Evolutionary conservation across 2,113 vertebrate species (phyloP).

Genomic region (Oncorhynchus kisutch): DNA sequence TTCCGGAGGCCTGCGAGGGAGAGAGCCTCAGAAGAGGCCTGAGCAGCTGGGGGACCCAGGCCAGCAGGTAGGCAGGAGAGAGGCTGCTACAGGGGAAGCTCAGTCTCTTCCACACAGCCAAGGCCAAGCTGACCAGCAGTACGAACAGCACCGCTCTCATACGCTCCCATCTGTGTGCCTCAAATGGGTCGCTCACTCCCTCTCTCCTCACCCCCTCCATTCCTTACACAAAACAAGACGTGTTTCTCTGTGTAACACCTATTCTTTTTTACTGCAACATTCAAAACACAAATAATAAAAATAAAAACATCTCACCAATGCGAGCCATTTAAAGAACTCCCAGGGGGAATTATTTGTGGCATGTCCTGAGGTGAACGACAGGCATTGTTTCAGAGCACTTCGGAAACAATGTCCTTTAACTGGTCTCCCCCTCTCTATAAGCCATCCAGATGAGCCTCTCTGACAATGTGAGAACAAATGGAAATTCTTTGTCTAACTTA

Average conservation of each 20-base stretch:
- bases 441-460: background rate
- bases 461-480: conserved; percentile 8
- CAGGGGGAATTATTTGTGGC: conserved; percentile 29
- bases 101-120: background rate
- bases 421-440: background rate
- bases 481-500: background rate
- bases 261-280: conserved; percentile 23
- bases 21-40: background rate
- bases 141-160: background rate
- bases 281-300: conserved; percentile 26
- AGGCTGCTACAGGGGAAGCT: background rate
- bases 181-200: background rate
- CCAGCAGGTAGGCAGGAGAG: background rate
- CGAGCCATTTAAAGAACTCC: conserved; percentile 26
- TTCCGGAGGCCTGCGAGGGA: conserved; percentile 28
- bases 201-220: conserved; percentile 23
- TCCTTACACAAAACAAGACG: background rate
- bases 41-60: background rate
- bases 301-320: conserved; percentile 48
- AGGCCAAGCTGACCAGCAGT: background rate
- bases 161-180: background rate
- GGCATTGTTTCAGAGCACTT: conserved; percentile 3
- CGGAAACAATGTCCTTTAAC: background rate
- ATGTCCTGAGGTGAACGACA: conserved; percentile 21
- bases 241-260: conserved; percentile 33